Evolutionary conservation across 1,140 invertebrate genomes (phyloP).

Genomic region (Nasonia longicornis): DNA sequence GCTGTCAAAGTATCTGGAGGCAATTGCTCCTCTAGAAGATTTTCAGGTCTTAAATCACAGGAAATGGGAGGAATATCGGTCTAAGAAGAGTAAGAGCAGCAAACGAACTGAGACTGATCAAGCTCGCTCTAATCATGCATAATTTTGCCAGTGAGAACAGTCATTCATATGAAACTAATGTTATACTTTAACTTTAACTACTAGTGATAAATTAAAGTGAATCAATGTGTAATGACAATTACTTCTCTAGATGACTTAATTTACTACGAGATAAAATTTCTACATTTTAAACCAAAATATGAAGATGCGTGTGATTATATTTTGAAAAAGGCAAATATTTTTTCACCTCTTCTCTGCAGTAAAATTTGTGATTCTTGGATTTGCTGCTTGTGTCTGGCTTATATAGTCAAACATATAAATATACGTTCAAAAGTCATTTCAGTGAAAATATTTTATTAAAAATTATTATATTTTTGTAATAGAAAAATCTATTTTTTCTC

Average conservation of each 20-base stretch:
- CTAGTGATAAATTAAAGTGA: conserved; percentile 36
- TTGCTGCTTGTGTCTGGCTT: background rate
- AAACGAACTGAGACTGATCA: conserved; percentile 43
- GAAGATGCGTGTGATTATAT: background rate
- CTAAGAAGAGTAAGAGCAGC: conserved; percentile 55
- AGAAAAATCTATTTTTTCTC: background rate
- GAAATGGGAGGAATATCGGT: conserved; percentile 89
- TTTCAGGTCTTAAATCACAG: conserved; percentile 88
- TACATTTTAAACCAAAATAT: background rate
- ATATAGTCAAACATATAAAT: background rate
- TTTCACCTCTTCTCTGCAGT: conserved; percentile 8
- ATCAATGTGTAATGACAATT: conserved; percentile 21
- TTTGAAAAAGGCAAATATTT: conserved; percentile 27
- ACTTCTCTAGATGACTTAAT: background rate
- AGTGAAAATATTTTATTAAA: background rate
- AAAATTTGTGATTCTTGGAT: conserved; percentile 18
- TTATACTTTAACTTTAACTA: conserved; percentile 39
- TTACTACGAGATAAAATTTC: background rate
- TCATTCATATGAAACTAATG: conserved; percentile 40
- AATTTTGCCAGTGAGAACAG: conserved; percentile 23
- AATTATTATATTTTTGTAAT: background rate
- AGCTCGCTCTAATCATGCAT: conserved; percentile 30
- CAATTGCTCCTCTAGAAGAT: conserved; percentile 87
- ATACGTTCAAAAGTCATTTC: background rate
- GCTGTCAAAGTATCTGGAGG: conserved; percentile 86